phyloP scores from a whole-genome alignment of 2,888 invertebrate species.

The Hemithea aestivaria region DNA sequence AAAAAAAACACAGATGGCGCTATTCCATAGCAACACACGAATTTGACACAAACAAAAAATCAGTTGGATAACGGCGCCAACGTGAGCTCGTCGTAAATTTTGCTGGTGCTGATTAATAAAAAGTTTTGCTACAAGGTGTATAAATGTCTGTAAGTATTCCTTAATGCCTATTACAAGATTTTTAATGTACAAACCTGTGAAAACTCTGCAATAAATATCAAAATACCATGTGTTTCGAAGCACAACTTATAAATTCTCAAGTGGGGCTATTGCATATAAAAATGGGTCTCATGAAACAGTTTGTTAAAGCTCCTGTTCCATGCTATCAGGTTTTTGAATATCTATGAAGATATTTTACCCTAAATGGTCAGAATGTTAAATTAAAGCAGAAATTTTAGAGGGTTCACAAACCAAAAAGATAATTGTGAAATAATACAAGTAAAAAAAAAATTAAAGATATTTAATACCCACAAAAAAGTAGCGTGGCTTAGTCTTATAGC shows the following conservation, averaged over 20 bases:
- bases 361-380: no score
- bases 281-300: no score
- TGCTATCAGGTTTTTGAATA: no score
- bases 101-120: constrained; percentile 4
- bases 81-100: constrained; percentile 5
- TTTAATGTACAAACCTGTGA: constrained; percentile 1
- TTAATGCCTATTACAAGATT: constrained; percentile 2
- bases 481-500: no score
- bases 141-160: constrained; percentile 4
- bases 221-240: constrained; percentile 5
- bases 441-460: no score
- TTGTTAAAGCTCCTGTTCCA: no score
- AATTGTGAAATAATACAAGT: no score
- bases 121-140: constrained; percentile 1
- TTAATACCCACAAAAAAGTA: no score
- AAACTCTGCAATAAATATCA: constrained; percentile 1
- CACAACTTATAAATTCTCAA: constrained; percentile 11
- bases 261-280: no score
- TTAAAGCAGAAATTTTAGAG: no score
- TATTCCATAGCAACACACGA: constrained; percentile 1
- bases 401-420: no score
- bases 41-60: constrained; percentile 3
- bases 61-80: constrained; percentile 1
- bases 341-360: no score
- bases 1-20: constrained; percentile 5